Conservation (phyloP, 2,888 invertebrate genomes). For the Amphipoea oculea region DNA sequence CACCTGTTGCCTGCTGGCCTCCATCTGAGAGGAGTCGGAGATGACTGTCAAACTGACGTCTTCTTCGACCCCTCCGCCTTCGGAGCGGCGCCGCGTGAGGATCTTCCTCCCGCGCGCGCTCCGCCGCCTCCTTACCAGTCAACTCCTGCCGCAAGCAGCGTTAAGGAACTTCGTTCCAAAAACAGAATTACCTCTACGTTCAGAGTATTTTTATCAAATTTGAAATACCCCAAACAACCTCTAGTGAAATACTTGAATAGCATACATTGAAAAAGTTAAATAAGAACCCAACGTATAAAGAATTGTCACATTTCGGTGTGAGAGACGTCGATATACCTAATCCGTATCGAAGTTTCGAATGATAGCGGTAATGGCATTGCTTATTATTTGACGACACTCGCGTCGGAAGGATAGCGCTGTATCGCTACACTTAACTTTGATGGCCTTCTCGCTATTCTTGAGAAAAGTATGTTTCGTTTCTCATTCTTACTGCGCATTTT, state of each 20-base stretch:
- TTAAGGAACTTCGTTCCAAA: background rate
- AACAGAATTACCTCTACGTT: background rate
- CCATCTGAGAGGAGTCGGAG: no score
- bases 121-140: no score
- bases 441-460: slow-evolving; percentile 7
- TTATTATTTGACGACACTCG: slow-evolving; percentile 74
- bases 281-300: background rate
- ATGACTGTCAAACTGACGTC: no score
- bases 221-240: background rate
- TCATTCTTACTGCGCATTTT: background rate
- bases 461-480: background rate
- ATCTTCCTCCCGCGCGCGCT: no score
- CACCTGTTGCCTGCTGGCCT: no score
- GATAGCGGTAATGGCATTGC: slow-evolving; percentile 71
- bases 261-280: background rate
- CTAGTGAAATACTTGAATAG: background rate
- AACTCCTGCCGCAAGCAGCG: no score
- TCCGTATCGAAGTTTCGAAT: slow-evolving; percentile 61
- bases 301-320: slow-evolving; percentile 60
- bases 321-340: slow-evolving; percentile 52
- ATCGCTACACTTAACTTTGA: slow-evolving; percentile 46
- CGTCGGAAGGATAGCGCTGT: slow-evolving; percentile 47
- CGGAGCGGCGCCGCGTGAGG: no score
- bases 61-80: no score
- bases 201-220: background rate